phyloP scores from a whole-genome alignment of 2,888 invertebrate species.

The Frankliniella intonsa region DNA sequence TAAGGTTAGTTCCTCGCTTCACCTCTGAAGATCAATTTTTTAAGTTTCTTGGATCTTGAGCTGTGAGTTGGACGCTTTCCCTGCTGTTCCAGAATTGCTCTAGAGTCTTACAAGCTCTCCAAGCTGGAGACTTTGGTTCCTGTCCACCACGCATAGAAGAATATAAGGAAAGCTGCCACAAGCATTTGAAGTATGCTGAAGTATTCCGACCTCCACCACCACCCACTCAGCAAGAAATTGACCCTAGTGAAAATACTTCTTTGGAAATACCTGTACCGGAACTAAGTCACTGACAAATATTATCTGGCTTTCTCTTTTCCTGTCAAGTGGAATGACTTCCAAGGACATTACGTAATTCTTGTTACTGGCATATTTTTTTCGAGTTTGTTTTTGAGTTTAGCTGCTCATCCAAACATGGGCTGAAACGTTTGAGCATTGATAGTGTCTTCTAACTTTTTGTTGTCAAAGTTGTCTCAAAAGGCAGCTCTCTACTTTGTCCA shows the following conservation, averaged over 20 bases:
- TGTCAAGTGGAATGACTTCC: slow-evolving; percentile 18
- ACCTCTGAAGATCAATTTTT: slow-evolving; percentile 35
- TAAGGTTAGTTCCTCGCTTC: slow-evolving; percentile 45
- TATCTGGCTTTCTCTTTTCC: neutral
- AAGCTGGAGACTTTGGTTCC: slow-evolving; percentile 73
- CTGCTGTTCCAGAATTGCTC: slow-evolving; percentile 66
- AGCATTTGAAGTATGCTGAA: slow-evolving; percentile 72
- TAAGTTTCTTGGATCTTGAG: neutral
- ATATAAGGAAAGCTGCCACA: slow-evolving; percentile 67
- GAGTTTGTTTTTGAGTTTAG: neutral
- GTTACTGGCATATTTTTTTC: neutral
- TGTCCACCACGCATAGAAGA: slow-evolving; percentile 60
- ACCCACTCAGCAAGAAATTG: slow-evolving; percentile 3
- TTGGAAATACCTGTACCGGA: slow-evolving; percentile 18
- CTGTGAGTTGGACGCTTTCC: neutral
- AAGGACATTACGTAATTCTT: neutral
- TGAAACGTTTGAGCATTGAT: neutral
- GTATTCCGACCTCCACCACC: slow-evolving; percentile 56
- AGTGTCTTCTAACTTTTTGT: slow-evolving; percentile 14
- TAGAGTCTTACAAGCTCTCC: slow-evolving; percentile 70
- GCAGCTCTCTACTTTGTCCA: neutral
- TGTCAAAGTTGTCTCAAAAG: neutral
- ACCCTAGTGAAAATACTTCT: neutral
- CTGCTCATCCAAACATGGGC: neutral
- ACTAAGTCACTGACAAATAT: neutral